These are phyloP conservation scores for Rambutsinella grinnellia DNA, from an alignment of 2,888 invertebrate species.

Conservation along the genomic window DNA sequence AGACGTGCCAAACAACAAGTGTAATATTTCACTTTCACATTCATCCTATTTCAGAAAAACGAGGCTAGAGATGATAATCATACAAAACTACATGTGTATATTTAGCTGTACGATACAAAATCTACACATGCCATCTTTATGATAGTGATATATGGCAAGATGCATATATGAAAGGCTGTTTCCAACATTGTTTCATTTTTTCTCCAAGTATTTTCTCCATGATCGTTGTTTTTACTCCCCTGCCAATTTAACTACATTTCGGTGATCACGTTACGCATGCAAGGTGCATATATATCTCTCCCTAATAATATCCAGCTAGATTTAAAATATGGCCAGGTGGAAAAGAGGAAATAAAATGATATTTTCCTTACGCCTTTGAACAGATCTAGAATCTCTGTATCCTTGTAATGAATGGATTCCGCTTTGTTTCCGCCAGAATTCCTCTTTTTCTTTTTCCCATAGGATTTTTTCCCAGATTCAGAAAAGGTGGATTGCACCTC, in stretches of 20 bases:
- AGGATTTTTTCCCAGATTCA: constrained; percentile 63
- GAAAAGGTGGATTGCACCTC: constrained; percentile 65
- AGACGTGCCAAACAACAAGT: constrained; percentile 30
- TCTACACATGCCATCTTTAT: background rate
- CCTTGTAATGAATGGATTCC: constrained; percentile 66
- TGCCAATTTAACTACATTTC: background rate
- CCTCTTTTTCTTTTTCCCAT: constrained; percentile 63
- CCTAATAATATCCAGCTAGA: background rate
- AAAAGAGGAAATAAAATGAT: background rate
- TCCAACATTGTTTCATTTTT: background rate
- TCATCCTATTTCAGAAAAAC: background rate
- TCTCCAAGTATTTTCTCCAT: background rate
- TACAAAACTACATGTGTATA: background rate
- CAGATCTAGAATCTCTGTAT: constrained; percentile 65
- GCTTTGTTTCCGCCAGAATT: constrained; percentile 61
- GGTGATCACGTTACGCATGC: background rate
- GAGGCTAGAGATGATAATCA: background rate
- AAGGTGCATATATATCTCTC: constrained; percentile 2
- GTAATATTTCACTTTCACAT: constrained; percentile 50
- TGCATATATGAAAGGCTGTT: background rate
- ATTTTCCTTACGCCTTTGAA: constrained; percentile 65
- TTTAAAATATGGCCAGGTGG: background rate
- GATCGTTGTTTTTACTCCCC: background rate
- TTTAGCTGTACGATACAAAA: background rate
- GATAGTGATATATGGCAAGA: background rate